Base-by-base conservation (phyloP, 2,888 invertebrate genomes). In the Callyntrura sp. region DNA sequence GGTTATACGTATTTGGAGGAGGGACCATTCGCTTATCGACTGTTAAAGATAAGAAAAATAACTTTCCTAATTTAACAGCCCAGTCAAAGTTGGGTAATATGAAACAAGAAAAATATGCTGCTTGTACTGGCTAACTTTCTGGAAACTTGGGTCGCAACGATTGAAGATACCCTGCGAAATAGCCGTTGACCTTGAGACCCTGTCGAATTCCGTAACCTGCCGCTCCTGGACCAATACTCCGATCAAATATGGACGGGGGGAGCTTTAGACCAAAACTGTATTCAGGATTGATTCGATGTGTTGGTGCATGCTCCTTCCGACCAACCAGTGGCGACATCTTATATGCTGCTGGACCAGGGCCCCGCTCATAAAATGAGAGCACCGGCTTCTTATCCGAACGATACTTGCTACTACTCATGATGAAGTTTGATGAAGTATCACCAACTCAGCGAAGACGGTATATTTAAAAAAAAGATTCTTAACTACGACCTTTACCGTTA, bases 281-380 rank as follows among this genome's bases (percentile, higher is more conserved):
- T n/a, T 85, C 91, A 12, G 92, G 92, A 81, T 92, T 92, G 60
- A 92, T 92, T 5, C 91, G 90, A 43, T 92, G 92, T 17, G 92
- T 88, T 6, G 79, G 20, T 4, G 90, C 90, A 81, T 92, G 92
- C 6, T 78, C 28, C n/a, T 12, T 45, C 14, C 35, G 51, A 9
- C 92, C 92, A 9, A 92, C 68, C 14, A 92, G 43, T 0, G 90
- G 85, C 2, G 92, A 88, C 8, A 92, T 35, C 5, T 65, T 55
- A 60, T 88, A 91, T 12, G 90, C 91, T 4, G 88, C 87, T 17
- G 85, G 88, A 0, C 88, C 88, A 57, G 48, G 92, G 4, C 92
- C 92, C n/a, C 90, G 81, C 23, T 91, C 92, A 43, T 90, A 92
- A 51, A 90, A 92, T 0, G 90, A 20, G 23, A 92, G 76, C 9